phyloP scores from a whole-genome alignment of 2,888 invertebrate species.

The Caradrina clavipalpis region DNA sequence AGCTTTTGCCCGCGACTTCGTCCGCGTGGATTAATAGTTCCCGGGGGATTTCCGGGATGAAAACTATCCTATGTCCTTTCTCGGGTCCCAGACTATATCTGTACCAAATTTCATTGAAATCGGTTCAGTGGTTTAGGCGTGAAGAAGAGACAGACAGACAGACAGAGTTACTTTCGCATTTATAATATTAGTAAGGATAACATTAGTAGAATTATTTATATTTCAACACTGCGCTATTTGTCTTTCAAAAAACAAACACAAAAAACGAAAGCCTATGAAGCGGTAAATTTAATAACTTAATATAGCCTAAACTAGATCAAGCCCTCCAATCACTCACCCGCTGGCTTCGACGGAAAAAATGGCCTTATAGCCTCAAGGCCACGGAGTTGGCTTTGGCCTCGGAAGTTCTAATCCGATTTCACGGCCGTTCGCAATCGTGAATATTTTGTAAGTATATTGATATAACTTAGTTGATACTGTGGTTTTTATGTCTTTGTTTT shows the following conservation, averaged over 20 bases:
- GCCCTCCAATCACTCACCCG: conserved; percentile 47
- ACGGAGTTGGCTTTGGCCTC: conserved; percentile 14
- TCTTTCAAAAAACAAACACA: conserved; percentile 17
- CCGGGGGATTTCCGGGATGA: no score
- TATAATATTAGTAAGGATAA: no score
- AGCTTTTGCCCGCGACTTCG: no score
- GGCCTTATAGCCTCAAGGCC: conserved; percentile 14
- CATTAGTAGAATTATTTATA: no score
- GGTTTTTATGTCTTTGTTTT: neutral
- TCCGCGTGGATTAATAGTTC: no score
- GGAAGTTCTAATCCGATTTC: conserved; percentile 39
- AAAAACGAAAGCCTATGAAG: conserved; percentile 23
- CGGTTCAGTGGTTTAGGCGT: no score
- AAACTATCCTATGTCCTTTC: no score
- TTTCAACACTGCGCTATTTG: neutral
- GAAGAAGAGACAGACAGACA: no score
- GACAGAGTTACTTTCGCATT: no score
- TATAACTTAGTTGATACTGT: neutral
- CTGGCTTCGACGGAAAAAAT: conserved; percentile 43
- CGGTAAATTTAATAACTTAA: conserved; percentile 46
- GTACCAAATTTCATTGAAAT: no score
- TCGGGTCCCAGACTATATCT: no score
- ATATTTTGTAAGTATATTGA: conserved; percentile 22
- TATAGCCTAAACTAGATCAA: conserved; percentile 40
- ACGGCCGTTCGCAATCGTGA: conserved; percentile 21